Conservation (phyloP, 2,113 vertebrate genomes). For the Rattus norvegicus region DNA sequence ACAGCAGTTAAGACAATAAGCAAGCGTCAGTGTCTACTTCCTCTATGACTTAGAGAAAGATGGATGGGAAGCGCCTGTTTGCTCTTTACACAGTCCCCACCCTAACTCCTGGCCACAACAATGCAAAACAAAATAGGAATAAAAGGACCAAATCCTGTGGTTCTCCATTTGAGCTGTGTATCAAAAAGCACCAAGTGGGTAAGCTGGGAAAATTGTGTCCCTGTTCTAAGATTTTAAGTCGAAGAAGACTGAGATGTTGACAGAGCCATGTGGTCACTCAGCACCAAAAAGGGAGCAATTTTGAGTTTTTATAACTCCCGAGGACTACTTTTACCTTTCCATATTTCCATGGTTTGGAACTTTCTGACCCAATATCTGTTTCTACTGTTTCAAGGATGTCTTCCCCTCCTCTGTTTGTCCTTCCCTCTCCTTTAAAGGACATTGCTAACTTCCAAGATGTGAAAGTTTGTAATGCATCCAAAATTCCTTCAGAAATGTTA, state of each 20-base stretch:
- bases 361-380: neutral
- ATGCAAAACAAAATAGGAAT: fast-evolving
- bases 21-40: neutral
- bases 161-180: neutral
- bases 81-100: neutral
- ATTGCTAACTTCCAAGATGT: neutral
- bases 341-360: neutral
- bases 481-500: neutral
- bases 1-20: neutral
- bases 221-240: neutral
- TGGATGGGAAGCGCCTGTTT: neutral
- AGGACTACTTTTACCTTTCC: fast-evolving
- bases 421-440: neutral
- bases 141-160: neutral
- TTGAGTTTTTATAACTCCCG: neutral
- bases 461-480: neutral
- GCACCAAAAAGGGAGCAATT: neutral
- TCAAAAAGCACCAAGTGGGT: neutral
- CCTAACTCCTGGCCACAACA: neutral
- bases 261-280: too few species aligned
- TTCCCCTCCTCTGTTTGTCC: neutral
- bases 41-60: neutral
- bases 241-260: neutral
- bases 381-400: neutral
- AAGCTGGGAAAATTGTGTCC: neutral